phyloP scores from a whole-genome alignment of 1,140 invertebrate genomes.

The Zeugodacus cucurbitae region DNA sequence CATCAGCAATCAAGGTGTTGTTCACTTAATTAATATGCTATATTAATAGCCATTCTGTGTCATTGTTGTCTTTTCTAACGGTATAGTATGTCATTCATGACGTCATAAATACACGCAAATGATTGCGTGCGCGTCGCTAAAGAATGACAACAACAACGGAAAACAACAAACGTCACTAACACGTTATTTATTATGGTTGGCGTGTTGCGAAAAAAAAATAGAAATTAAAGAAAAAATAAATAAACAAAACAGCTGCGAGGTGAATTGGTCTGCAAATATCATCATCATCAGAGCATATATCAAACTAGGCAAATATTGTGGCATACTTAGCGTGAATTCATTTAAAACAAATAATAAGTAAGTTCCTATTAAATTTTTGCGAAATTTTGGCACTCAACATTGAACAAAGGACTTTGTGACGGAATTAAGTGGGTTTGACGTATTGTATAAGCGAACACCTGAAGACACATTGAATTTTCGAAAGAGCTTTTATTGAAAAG shows the following conservation, averaged over 20 bases:
- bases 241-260: background rate
- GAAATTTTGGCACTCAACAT: background rate
- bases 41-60: background rate
- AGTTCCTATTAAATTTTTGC: background rate
- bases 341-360: background rate
- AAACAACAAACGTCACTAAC: background rate
- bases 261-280: background rate
- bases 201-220: background rate
- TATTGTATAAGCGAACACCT: background rate
- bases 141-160: background rate
- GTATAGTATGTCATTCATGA: background rate
- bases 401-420: background rate
- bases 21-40: background rate
- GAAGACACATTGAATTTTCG: background rate
- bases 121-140: background rate
- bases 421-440: background rate
- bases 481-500: too few species aligned
- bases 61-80: background rate
- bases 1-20: background rate
- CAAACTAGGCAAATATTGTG: background rate
- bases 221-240: background rate
- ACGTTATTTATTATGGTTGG: background rate
- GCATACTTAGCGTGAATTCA: background rate
- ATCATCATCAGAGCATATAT: background rate
- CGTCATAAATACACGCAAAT: background rate